Evolutionary conservation across 2,888 invertebrate genomes (phyloP), one percentile per base, ranked within the genome.

Genomic region (Nomada ferruginata): DNA sequence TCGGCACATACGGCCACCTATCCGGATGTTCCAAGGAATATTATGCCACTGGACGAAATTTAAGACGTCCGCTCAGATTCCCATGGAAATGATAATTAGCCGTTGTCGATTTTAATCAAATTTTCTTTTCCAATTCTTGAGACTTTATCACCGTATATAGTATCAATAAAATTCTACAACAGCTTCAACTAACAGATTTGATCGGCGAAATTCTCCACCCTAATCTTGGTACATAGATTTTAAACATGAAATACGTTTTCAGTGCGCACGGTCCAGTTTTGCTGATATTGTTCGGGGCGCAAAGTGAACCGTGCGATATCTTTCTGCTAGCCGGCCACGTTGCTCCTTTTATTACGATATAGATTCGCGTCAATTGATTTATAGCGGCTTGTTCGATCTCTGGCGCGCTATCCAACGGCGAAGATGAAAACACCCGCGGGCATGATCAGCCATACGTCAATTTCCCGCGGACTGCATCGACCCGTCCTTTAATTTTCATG

Each of bases 401-500:
- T 55, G 55, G 42, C 47, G 59, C 52, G 53, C 64, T 60, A 55
- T 57, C 50, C 71, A 20, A 29, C 60, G 52, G 29, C 60, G 76
- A 71, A 81, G 85, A 87, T 85, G 83, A 87, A 81, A 83, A 81
- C 79, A 83, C 79, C 79, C 66, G 66, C 59, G 59, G 68, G 59
- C 75, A 60, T 74, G 85, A 75, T 69, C 75, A 75, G 74, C 77
- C 76, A 83, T 79, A 81, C 81, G 77, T 87, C 82, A 87, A 83
- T 87, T 87, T 87, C 77, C 65, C 76, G 83, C 63, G 61, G 69
- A 78, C 47, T 52, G 74, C 57, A 85, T 77, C 81, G 83, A 85
- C 76, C 72, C 60, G 42, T 2, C 66, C 73, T 81, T 85, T 87
- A 85, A 87, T 87, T 83, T 87, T 87, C 77, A 87, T 87, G 87